phyloP scores from a whole-genome alignment of 1,140 invertebrate genomes.

The Drosophila sp. region DNA sequence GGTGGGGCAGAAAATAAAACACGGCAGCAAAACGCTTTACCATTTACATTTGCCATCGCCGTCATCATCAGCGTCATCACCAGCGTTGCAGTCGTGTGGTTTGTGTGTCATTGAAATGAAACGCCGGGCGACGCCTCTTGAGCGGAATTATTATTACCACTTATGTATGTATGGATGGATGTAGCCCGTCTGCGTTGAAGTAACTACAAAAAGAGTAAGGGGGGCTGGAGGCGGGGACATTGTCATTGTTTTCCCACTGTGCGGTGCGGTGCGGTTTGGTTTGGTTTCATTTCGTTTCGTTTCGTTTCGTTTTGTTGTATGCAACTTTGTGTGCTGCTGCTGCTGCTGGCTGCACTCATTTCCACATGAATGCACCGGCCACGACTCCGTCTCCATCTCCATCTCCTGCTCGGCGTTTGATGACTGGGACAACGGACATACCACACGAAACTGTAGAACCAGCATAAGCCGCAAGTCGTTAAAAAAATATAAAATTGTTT shows the following conservation, averaged over 20 bases:
- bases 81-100: constrained; percentile 56
- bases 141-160: constrained; percentile 82
- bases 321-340: constrained; percentile 62
- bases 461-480: constrained; percentile 14
- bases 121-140: constrained; percentile 77
- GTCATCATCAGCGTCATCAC: constrained; percentile 41
- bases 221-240: constrained; percentile 34
- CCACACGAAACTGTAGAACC: constrained; percentile 13
- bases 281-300: constrained; percentile 59
- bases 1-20: neutral
- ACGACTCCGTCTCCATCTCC: neutral
- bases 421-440: constrained; percentile 5
- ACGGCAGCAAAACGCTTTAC: constrained; percentile 44
- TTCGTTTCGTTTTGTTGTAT: constrained; percentile 47
- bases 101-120: constrained; percentile 82
- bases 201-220: constrained; percentile 13
- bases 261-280: constrained; percentile 39
- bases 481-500: constrained; percentile 9
- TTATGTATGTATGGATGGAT: constrained; percentile 63
- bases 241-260: constrained; percentile 73
- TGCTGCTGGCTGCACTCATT: constrained; percentile 70
- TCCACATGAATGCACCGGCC: constrained; percentile 74
- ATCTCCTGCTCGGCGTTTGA: neutral
- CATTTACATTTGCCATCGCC: constrained; percentile 41
- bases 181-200: constrained; percentile 41